Evolutionary conservation across 2,113 vertebrate genomes (phyloP), one percentile per base, ranked within the genome.

Genomic region (Podiceps cristatus): DNA sequence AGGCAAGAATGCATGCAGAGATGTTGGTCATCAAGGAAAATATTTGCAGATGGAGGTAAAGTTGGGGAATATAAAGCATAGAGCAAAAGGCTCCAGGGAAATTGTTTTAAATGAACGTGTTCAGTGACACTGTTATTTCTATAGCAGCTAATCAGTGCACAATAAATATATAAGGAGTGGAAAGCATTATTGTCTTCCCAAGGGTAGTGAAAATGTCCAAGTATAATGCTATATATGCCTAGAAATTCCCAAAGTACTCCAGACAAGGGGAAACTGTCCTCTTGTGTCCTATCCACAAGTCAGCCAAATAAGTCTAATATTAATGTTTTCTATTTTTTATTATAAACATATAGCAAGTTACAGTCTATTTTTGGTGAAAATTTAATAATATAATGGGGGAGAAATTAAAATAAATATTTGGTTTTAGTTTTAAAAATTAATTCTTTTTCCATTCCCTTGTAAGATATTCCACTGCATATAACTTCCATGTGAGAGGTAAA

Each of bases 31-130:
- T 95, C 64, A 78, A 92, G 79, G 24, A 86, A 92, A 96, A 76
- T 75, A 75, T 58, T 95, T 96, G 84, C 94, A 96, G 96, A 96
- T 93, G 89, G 78, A 95, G 50, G 25, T 63, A 68, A 87, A 81
- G 22, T n/a, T 63, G 27, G 47, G 15, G 23, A 93, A 93, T 33
- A 71, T 12, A 71, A 93, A 96, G 12, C 64, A 72, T 18, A 44
- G 63, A 86, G 52, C 4, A 82, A 73, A 92, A 81, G 25, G 18
- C 64, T 92, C 64, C 59, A 68, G 91, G 75, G 88, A 90, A 88
- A 77, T 59, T 59, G 47, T 42, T 92, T 74, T 84, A 80, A 90
- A 91, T 63, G 55, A 80, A 80, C 13, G 42, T 52, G 64, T 86
- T 85, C 77, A 71, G 83, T 59, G 33, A 96, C 79, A 95, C 29